Conservation (phyloP, 2,113 vertebrate genomes). For the Brachyhypopomus occidentalis region DNA sequence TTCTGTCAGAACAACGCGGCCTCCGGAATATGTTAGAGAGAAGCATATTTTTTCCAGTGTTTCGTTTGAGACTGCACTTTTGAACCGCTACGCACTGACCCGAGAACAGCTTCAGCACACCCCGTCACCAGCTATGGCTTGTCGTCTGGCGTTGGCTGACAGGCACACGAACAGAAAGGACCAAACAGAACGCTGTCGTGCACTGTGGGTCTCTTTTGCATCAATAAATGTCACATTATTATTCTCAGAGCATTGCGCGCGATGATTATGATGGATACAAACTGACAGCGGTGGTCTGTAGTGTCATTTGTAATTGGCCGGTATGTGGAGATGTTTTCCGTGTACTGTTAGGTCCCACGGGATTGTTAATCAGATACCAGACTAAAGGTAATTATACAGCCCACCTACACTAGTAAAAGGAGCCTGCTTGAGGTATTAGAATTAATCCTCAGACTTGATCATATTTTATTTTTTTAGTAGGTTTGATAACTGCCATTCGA, state of each 20-base stretch:
- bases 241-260: slow-evolving; percentile 45
- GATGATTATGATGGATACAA: slow-evolving; percentile 65
- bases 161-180: not conserved
- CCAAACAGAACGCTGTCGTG: not conserved
- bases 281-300: slow-evolving; percentile 62
- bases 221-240: slow-evolving; percentile 53
- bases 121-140: slow-evolving; percentile 15
- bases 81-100: slow-evolving; percentile 40
- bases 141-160: slow-evolving; percentile 16
- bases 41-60: not conserved
- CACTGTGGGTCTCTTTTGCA: slow-evolving; percentile 36
- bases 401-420: slow-evolving; percentile 53
- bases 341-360: slow-evolving; percentile 54
- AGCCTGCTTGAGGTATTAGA: slow-evolving; percentile 45
- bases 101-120: slow-evolving; percentile 21
- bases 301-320: slow-evolving; percentile 67
- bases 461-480: slow-evolving; percentile 45
- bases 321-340: slow-evolving; percentile 46
- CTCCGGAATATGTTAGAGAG: not conserved
- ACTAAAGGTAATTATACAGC: slow-evolving; percentile 59
- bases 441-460: slow-evolving; percentile 54
- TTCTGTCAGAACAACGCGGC: too few species aligned
- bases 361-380: slow-evolving; percentile 64
- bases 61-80: not conserved
- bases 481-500: slow-evolving; percentile 57